A percentile compares a stretch with the other conserved stretches of the same genome.
Conservation (phyloP, 2,888 invertebrate species). For the Meghimatium bilineatum region DNA sequence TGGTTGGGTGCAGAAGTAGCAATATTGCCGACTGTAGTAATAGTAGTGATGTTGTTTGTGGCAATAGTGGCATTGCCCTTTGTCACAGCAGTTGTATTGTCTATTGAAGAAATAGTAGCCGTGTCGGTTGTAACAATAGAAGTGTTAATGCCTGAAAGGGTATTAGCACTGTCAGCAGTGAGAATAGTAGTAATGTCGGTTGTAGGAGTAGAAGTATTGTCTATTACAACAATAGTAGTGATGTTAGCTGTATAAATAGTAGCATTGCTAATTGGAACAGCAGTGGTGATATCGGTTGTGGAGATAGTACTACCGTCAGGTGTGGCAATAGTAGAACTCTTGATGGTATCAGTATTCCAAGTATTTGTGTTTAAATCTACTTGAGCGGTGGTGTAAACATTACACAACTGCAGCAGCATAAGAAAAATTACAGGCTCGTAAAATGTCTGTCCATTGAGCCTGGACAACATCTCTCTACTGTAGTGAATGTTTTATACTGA, state of each 20-base stretch:
- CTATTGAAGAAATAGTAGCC: neutral
- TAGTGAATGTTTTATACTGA: neutral
- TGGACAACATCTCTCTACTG: neutral
- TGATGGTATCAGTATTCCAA: neutral
- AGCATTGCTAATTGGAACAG: no score
- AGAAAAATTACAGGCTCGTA: neutral
- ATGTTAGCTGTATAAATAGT: no score
- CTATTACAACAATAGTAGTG: no score
- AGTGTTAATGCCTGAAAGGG: neutral
- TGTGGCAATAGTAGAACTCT: no score
- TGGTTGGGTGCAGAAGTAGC: neutral
- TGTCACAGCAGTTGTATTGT: neutral
- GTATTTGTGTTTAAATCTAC: neutral
- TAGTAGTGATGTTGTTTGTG: neutral
- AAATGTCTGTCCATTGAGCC: neutral
- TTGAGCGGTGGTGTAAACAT: neutral
- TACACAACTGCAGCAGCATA: neutral
- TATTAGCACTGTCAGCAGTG: neutral
- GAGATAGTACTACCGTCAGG: no score
- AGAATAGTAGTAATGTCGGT: neutral
- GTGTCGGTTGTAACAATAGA: neutral
- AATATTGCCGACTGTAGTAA: neutral
- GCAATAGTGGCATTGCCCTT: neutral
- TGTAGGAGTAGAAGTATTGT: no score
- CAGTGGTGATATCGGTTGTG: no score